phyloP scores from a whole-genome alignment of 2,888 invertebrate genomes.

The Zelleria hepariella region DNA sequence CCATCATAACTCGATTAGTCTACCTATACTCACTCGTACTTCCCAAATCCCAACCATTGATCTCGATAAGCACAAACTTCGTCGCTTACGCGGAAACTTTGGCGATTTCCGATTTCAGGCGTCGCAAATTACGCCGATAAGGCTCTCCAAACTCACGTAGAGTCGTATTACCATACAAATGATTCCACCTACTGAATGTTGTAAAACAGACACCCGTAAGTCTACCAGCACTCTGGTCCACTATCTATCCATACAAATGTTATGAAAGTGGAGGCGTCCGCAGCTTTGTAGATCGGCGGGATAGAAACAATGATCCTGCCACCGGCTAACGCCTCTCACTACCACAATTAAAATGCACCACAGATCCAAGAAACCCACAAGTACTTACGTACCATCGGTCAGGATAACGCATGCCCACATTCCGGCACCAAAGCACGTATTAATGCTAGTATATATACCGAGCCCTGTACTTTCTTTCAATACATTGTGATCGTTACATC shows the following conservation, averaged over 20 bases:
- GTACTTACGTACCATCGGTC: constrained; percentile 29
- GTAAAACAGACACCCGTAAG: too few relatives aligned
- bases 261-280: neutral
- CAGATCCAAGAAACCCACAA: constrained; percentile 12
- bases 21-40: too few relatives aligned
- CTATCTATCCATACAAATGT: neutral
- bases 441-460: constrained; percentile 72
- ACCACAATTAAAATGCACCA: constrained; percentile 51
- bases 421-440: constrained; percentile 63
- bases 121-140: neutral
- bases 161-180: neutral
- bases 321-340: constrained; percentile 33
- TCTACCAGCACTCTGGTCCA: too few relatives aligned
- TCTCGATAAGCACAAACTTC: neutral
- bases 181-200: neutral
- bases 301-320: constrained; percentile 53
- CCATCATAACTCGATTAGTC: too few relatives aligned
- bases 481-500: constrained; percentile 59
- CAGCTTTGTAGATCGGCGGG: constrained; percentile 5
- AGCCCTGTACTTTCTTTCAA: constrained; percentile 60
- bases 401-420: constrained; percentile 48
- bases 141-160: neutral
- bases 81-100: neutral
- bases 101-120: neutral
- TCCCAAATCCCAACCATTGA: neutral